These are phyloP conservation scores for Mastacembelus armatus DNA, from an alignment of 2,797 vertebrate genomes.

Conservation along the genomic window DNA sequence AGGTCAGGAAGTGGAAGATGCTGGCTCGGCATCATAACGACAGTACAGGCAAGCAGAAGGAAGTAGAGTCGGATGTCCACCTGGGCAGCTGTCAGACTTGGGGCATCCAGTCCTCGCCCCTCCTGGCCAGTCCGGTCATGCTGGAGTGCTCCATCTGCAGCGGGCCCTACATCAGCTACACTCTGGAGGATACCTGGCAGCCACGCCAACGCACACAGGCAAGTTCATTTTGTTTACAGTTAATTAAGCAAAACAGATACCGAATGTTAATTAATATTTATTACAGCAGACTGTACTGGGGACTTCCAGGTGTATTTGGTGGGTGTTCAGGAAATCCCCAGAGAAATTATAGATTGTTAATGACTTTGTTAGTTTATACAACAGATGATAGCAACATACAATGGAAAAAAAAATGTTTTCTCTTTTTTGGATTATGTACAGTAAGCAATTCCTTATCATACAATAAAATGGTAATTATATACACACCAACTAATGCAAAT, in stretches of 20 bases:
- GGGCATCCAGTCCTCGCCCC: conserved; percentile 69
- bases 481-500: not conserved
- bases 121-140: conserved; percentile 81
- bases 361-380: not conserved
- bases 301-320: conserved; percentile 1
- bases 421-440: not conserved
- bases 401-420: not conserved
- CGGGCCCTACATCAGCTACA: conserved; percentile 83
- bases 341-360: not conserved
- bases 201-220: conserved; percentile 86
- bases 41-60: conserved; percentile 72
- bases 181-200: conserved; percentile 84
- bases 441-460: not conserved
- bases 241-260: conserved; percentile 7
- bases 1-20: conserved; percentile 88
- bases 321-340: not conserved
- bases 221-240: conserved; percentile 11
- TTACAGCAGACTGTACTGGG: not conserved
- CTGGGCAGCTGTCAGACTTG: conserved; percentile 69
- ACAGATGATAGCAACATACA: not conserved
- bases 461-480: not conserved
- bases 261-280: not conserved
- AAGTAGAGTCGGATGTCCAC: conserved; percentile 72
- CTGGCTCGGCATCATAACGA: conserved; percentile 80
- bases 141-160: conserved; percentile 87